A percentile compares a stretch with the other conserved stretches of the same genome.
Evolutionary conservation across 2,888 invertebrate species (phyloP).

Genomic region (Rotaria macrura): DNA sequence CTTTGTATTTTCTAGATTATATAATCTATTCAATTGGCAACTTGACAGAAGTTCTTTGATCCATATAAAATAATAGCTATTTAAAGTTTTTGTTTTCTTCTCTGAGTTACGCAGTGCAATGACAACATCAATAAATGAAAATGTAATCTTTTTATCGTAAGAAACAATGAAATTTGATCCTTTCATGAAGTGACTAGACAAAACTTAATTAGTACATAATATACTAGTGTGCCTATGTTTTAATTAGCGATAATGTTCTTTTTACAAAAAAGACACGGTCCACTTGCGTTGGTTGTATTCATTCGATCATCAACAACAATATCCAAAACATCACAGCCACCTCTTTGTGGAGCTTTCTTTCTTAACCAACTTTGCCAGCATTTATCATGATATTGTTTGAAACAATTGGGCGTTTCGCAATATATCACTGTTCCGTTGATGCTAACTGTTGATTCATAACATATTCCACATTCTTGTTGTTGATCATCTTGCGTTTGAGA

Average conservation of each 20-base stretch:
- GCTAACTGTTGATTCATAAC: not conserved
- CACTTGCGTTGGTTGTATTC: not conserved
- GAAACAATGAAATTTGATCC: too few species aligned
- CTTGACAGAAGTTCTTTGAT: too few species aligned
- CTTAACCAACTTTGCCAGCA: not conserved
- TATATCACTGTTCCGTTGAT: not conserved
- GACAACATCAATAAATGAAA: too few species aligned
- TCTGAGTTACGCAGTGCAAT: too few species aligned
- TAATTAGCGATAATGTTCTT: not conserved
- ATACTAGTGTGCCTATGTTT: not conserved
- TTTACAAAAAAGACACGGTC: slow-evolving; percentile 12
- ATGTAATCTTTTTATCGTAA: too few species aligned
- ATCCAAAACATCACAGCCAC: not conserved
- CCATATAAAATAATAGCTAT: too few species aligned
- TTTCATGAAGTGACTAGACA: too few species aligned
- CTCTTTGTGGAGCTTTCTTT: not conserved
- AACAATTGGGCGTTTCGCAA: not conserved
- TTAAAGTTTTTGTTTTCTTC: too few species aligned
- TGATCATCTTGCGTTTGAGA: not conserved
- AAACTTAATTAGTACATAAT: too few species aligned
- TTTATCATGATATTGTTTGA: slow-evolving; percentile 6
- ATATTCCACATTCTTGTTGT: slow-evolving; percentile 14
- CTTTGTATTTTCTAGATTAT: too few species aligned
- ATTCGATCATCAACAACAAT: not conserved
- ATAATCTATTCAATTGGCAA: too few species aligned